These are phyloP conservation scores for Caenorhabditis virilis DNA, from an alignment of 2,888 invertebrate species.

Conservation along the genomic window DNA sequence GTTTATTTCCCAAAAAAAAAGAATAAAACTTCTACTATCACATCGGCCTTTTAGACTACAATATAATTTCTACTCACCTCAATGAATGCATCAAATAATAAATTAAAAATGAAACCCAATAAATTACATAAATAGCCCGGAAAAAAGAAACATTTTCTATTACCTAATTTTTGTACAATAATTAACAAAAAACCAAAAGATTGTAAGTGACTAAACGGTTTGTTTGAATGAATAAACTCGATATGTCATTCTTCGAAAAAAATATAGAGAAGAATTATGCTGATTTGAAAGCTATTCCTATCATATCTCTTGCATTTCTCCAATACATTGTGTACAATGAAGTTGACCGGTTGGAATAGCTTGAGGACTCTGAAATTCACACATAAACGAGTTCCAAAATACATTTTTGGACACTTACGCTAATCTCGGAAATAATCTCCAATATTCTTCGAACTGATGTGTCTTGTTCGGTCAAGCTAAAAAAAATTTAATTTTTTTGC, in stretches of 20 bases:
- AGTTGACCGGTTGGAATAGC: conserved; percentile 36
- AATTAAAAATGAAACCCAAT: no score
- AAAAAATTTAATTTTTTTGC: no score
- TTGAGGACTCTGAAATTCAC: conserved; percentile 29
- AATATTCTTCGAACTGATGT: conserved; percentile 33
- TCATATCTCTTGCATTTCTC: conserved; percentile 53
- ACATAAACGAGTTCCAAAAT: background rate
- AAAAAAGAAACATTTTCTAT: background rate
- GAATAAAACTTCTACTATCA: background rate
- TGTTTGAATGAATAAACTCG: no score
- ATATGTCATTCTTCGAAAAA: no score
- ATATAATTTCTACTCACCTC: background rate
- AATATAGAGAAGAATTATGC: conserved; percentile 6
- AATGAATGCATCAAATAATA: background rate
- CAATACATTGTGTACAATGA: conserved; percentile 65
- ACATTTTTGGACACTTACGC: conserved; percentile 24
- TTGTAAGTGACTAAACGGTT: no score
- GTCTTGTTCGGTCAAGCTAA: conserved; percentile 5
- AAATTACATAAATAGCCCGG: conserved; percentile 12
- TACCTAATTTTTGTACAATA: background rate
- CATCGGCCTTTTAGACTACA: background rate
- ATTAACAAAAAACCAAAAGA: background rate
- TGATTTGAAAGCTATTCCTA: conserved; percentile 2
- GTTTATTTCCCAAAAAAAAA: background rate
- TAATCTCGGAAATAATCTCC: conserved; percentile 41